phyloP scores from a whole-genome alignment of 2,888 invertebrate species.

The Exephanes ischioxanthus region DNA sequence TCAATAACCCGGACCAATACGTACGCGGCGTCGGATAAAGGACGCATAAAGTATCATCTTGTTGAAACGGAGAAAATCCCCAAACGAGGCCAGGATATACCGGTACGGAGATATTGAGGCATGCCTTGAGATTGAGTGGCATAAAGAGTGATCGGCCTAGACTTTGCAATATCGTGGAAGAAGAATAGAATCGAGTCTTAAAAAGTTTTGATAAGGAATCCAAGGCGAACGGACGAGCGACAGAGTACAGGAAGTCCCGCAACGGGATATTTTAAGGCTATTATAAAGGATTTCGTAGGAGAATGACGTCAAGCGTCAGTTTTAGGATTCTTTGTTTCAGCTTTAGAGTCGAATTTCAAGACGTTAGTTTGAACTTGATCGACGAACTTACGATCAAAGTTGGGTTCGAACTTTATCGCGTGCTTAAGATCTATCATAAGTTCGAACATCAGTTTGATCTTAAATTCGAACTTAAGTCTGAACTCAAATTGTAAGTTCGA shows the following conservation, averaged over 20 bases:
- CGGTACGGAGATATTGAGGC: background rate
- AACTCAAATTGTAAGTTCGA: too few species aligned
- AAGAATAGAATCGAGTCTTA: background rate
- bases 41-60: slow-evolving; percentile 19
- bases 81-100: background rate
- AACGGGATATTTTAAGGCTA: background rate
- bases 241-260: background rate
- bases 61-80: background rate
- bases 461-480: too few species aligned
- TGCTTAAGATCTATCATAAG: too few species aligned
- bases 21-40: background rate
- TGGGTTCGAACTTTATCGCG: too few species aligned
- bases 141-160: background rate
- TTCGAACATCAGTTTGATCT: too few species aligned
- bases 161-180: background rate
- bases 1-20: slow-evolving; percentile 1
- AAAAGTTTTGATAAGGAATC: background rate
- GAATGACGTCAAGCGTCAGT: background rate
- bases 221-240: background rate
- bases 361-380: too few species aligned
- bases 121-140: background rate
- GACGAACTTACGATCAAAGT: too few species aligned
- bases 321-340: background rate
- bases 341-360: too few species aligned
- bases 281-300: background rate